Base-by-base conservation (phyloP, 92 coral and sea anemone genomes). In the Palythoa heliodiscus region DNA sequence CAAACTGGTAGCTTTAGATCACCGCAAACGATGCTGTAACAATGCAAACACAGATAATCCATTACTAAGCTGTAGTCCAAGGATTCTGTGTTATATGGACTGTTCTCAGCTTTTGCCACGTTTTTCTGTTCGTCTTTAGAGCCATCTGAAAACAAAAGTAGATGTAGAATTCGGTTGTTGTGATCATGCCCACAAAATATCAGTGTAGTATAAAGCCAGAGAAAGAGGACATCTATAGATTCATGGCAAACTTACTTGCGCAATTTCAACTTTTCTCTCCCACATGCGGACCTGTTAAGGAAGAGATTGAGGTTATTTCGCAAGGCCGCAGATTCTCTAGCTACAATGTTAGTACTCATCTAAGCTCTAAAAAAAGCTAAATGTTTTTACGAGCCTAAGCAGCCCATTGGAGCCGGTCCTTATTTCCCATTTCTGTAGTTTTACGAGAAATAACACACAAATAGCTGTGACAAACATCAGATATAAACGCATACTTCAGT, bases 191-290 rank as follows among this genome's bases (percentile, higher is more conserved):
- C 6, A 43, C 4, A 43, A 3, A 43, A 43, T 7, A 1, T 43
- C 50, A 43, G 35, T 29, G 48, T 7, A 7, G 48, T 43, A 43
- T 10, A 82, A 50, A 38, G 40, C 52, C 58, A 2, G 8, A 43
- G 48, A 43, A 43, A 43, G 48, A 7, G 48, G 48, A 7, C 48
- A 43, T 43, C 48, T 43, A 43, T 43, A 43, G 48, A 54, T 54
- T 54, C 16, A 29, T 11, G 16, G 69, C 11, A 63, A 66, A 75
- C 87, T 78, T 76, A 95, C 98, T 91, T 93, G 92, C 16, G 99
- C 99, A 60, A 96, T 96, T 86, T 96, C 99, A 52, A 96, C 99
- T 84, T 96, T 96, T 88, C 99, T 91, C 71, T 96, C 97, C 99
- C 99, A 96, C 99, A 96, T 96, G 66, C 93, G 93, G 17, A 90